Base-by-base conservation (phyloP, 1,140 invertebrate genomes). In the Nasonia longicornis region DNA sequence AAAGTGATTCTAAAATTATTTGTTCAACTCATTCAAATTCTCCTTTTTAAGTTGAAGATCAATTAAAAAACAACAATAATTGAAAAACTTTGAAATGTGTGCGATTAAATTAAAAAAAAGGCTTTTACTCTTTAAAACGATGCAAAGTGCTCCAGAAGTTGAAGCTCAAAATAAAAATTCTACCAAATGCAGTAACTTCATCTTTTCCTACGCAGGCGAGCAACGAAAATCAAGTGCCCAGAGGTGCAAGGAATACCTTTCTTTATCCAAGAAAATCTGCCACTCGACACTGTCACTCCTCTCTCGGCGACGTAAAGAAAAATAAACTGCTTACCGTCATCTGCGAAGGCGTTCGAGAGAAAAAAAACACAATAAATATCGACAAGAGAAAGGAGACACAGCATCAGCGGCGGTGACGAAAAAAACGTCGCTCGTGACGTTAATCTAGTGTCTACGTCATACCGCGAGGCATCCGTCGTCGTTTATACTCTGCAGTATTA, bases 351-450 rank as follows among this genome's bases (percentile, higher is more conserved):
- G 16, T 58, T 14, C 14, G 6, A 58, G 12, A 14, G 6, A 20
- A 16, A 52, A 52, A 52, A 52, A 3, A 52, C 16, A 66, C 3
- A 66, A 26, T 26, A 66, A 66, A 66, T 66, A 66, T 22, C 26
- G n/a, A 22, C 20, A 31, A 69, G n/a, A 2, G 31, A 52, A 31
- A 77, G 26, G 12, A 12, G 29, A 3, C 4, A 22, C 31, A 35
- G 31, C 31, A 35, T 29, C 48, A 35, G 22, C 12, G 3, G 22
- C n/a, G 14, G 35, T 66, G 78, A 80, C 78, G 71, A 72, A 66
- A 74, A 69, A 80, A 66, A 10, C 22, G 71, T 80, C 35, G 20
- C 3, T 14, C 22, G 48, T 71, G 67, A 58, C 77, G 67, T 78
- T 26, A 31, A 77, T 77, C 4, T 38, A 69, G 3, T n/a, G 22